Conservation (phyloP, 2,888 invertebrate genomes). For the Cistogaster globosa region DNA sequence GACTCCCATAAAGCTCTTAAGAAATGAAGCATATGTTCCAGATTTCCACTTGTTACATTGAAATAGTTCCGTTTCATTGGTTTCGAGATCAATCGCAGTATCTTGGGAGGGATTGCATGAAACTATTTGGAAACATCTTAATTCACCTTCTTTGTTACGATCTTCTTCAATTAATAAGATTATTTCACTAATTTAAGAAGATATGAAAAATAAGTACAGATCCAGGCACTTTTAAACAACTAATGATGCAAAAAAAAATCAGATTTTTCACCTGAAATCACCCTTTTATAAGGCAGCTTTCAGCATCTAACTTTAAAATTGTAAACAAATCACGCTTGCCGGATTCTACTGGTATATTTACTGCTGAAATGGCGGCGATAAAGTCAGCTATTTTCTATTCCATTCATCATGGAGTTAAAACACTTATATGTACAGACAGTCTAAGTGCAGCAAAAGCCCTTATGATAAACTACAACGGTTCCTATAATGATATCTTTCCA, state of each 20-base stretch:
- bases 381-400: no score
- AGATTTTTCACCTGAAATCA: not conserved
- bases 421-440: conserved; percentile 1
- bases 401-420: no score
- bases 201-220: not conserved
- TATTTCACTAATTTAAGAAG: not conserved
- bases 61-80: conserved; percentile 6
- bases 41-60: not conserved
- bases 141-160: no score
- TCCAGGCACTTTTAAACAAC: not conserved
- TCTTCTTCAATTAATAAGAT: no score
- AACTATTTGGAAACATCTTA: conserved; percentile 3
- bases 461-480: not conserved
- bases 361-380: no score
- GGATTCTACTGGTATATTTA: no score
- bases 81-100: not conserved
- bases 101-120: conserved; percentile 18
- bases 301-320: not conserved
- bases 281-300: not conserved
- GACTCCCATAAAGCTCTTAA: conserved; percentile 2
- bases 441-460: not conserved
- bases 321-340: no score
- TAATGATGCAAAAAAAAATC: not conserved
- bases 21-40: not conserved
- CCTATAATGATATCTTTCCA: not conserved